phyloP scores from a whole-genome alignment of 2,797 vertebrate genomes.

The Malacoraja senta region DNA sequence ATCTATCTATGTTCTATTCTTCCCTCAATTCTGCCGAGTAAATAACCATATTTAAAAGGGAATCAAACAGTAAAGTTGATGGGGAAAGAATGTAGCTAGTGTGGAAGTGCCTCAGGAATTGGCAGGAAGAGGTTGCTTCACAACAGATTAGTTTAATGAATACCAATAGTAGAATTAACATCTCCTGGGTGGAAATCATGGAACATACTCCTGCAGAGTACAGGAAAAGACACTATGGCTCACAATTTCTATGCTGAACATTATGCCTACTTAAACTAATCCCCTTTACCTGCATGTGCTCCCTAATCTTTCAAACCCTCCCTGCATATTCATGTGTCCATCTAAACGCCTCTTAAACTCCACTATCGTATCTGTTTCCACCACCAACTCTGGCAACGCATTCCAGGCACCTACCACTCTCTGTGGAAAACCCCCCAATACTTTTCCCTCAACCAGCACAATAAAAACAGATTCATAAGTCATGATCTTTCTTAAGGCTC shows the following conservation, averaged over 20 bases:
- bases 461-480: not conserved
- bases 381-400: no score
- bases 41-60: not conserved
- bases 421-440: not conserved
- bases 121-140: not conserved
- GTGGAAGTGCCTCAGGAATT: not conserved
- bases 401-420: no score
- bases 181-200: not conserved
- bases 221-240: no score
- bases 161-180: not conserved
- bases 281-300: no score
- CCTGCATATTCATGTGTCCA: no score
- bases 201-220: no score
- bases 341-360: no score
- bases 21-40: not conserved
- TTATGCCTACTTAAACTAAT: no score
- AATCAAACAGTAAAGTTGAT: not conserved
- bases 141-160: not conserved
- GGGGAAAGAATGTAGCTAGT: not conserved
- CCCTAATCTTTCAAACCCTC: no score
- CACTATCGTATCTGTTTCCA: no score
- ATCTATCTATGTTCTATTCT: not conserved
- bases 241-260: no score
- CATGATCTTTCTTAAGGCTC: no score
- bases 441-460: not conserved